Evolutionary conservation across 2,888 invertebrate species (phyloP).

Genomic region (Microplitis manilae): DNA sequence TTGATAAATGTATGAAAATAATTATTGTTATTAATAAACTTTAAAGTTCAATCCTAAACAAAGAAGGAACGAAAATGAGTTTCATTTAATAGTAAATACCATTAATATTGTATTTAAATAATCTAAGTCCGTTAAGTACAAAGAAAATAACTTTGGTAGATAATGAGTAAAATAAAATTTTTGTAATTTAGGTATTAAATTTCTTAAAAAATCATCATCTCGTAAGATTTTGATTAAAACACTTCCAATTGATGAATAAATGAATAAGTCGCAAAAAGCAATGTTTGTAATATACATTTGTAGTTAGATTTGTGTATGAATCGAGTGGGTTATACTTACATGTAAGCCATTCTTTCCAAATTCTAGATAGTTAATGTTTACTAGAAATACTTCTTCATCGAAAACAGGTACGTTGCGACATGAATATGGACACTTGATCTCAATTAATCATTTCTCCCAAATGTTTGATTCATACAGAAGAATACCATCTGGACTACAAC

Average conservation of each 20-base stretch:
- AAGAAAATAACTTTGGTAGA: background rate
- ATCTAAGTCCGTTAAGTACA: background rate
- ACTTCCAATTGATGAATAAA: conserved; percentile 42
- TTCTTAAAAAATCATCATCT: conserved; percentile 12
- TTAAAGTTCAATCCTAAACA: too few species aligned
- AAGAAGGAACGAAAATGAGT: conserved; percentile 5
- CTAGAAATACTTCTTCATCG: conserved; percentile 3
- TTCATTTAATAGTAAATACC: background rate
- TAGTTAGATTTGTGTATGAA: conserved; percentile 4
- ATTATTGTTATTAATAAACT: too few species aligned
- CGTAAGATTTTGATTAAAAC: conserved; percentile 11
- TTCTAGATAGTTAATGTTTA: background rate
- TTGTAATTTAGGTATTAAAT: conserved; percentile 1
- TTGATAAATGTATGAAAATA: too few species aligned
- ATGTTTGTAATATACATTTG: conserved; percentile 43
- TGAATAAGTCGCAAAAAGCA: conserved; percentile 40
- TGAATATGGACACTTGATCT: conserved; percentile 50
- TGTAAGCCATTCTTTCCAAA: background rate
- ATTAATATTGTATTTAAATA: too few species aligned
- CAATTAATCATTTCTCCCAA: conserved; percentile 50
- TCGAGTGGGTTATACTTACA: background rate
- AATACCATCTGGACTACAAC: conserved; percentile 50
- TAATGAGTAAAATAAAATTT: conserved; percentile 22
- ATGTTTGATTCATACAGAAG: conserved; percentile 42
- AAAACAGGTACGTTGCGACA: conserved; percentile 41